Evolutionary conservation across 2,888 invertebrate genomes (phyloP).

Genomic region (Criorhina ranunculi): DNA sequence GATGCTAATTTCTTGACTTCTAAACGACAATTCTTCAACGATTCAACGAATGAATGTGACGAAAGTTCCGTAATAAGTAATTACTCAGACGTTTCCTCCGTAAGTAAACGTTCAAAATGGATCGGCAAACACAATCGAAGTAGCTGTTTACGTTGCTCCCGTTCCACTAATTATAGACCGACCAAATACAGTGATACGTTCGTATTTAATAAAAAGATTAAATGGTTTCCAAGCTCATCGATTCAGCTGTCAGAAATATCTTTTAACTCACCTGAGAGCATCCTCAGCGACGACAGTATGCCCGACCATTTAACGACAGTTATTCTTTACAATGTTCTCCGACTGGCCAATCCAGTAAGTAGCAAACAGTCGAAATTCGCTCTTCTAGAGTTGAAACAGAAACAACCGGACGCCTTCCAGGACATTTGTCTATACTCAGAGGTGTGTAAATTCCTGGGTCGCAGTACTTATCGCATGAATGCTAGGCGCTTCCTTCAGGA

Average conservation of each 20-base stretch:
- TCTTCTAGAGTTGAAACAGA: conserved; percentile 90
- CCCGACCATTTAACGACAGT: conserved; percentile 83
- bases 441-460: conserved; percentile 91
- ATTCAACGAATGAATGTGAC: conserved; percentile 82
- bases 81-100: conserved; percentile 84
- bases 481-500: conserved; percentile 96
- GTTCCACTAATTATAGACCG: conserved; percentile 81
- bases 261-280: conserved; percentile 84
- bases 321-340: conserved; percentile 89
- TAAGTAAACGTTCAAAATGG: conserved; percentile 83
- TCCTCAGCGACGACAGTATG: conserved; percentile 83
- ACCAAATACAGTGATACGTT: conserved; percentile 78
- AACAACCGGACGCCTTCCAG: conserved; percentile 90
- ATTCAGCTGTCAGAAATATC: conserved; percentile 82
- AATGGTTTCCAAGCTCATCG: conserved; percentile 79
- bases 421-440: conserved; percentile 97
- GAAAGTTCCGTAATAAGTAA: conserved; percentile 84
- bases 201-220: conserved; percentile 72
- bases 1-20: conserved; percentile 81
- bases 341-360: conserved; percentile 91
- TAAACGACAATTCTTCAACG: conserved; percentile 82
- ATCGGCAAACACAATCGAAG: conserved; percentile 82
- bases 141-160: conserved; percentile 83
- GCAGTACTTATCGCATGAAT: conserved; percentile 92
- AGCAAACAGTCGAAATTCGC: conserved; percentile 93